phyloP scores from a whole-genome alignment of 2,888 invertebrate species.

The Plebejus melissa region DNA sequence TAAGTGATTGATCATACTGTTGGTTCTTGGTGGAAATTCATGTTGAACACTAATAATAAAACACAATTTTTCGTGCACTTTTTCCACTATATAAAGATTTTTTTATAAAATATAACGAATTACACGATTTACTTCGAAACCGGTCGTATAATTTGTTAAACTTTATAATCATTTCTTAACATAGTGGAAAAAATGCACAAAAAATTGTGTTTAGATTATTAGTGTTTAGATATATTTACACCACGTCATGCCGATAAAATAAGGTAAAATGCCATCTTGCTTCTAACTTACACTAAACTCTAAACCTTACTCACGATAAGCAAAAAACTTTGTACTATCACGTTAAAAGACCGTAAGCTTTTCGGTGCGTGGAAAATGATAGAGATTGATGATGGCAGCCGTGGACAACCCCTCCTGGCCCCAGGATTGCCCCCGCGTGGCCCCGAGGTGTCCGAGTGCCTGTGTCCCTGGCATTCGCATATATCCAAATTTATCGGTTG shows the following conservation, averaged over 20 bases:
- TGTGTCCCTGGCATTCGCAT: slow-evolving; percentile 47
- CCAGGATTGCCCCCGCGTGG: slow-evolving; percentile 53
- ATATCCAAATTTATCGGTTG: slow-evolving; percentile 74
- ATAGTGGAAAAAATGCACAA: too few species aligned
- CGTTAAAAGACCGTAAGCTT: slow-evolving; percentile 30
- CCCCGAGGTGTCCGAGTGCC: slow-evolving; percentile 39
- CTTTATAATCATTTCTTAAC: too few species aligned
- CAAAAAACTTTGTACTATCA: background rate
- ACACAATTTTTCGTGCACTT: too few species aligned
- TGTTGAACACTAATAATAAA: too few species aligned
- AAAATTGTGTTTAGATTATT: too few species aligned
- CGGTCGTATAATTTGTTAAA: too few species aligned
- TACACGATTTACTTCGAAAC: too few species aligned
- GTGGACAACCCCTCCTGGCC: slow-evolving; percentile 52
- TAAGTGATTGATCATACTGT: too few species aligned
- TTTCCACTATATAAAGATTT: too few species aligned
- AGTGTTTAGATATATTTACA: background rate
- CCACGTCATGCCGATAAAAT: background rate
- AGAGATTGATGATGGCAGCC: slow-evolving; percentile 71
- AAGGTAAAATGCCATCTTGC: background rate
- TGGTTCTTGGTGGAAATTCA: too few species aligned
- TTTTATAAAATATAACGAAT: too few species aligned
- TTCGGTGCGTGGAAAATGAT: slow-evolving; percentile 49
- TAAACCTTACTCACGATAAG: background rate
- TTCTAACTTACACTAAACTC: background rate